A percentile compares a stretch with the other conserved stretches of the same genome.
Conservation (phyloP, 1,140 invertebrate genomes). For the Andricus grossulariae region DNA sequence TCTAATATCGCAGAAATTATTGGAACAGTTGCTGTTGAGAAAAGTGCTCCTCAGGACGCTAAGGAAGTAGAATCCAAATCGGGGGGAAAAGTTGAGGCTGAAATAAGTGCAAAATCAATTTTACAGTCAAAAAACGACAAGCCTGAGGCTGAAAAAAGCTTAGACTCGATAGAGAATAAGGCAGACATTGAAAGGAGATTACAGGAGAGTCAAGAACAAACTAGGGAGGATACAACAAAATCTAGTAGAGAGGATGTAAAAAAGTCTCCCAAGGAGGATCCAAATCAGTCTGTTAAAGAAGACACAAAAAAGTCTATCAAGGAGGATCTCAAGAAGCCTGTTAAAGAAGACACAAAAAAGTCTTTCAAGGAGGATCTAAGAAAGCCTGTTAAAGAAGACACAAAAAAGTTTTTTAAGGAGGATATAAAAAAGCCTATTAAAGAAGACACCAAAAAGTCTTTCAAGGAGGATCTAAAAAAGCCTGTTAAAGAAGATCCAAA, state of each 20-base stretch:
- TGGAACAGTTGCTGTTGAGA: conserved; percentile 65
- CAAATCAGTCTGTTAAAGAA: conserved; percentile 17
- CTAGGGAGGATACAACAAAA: conserved; percentile 4
- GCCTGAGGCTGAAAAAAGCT: not conserved
- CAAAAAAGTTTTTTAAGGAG: conserved; percentile 10
- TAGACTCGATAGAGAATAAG: not conserved
- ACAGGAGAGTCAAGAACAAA: not conserved
- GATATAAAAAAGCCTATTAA: not conserved
- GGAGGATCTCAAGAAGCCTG: conserved; percentile 34
- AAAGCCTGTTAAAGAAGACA: conserved; percentile 38
- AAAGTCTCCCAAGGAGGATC: conserved; percentile 26
- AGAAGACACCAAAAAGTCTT: conserved; percentile 49
- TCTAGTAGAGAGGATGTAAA: not conserved
- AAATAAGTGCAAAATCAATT: not conserved
- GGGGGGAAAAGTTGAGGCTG: not conserved
- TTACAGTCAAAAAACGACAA: not conserved
- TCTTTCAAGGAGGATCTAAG: conserved; percentile 46
- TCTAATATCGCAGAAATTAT: conserved; percentile 73
- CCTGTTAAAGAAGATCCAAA: conserved; percentile 34
- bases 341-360: conserved; percentile 52
- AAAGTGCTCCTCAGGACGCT: not conserved
- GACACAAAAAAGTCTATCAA: conserved; percentile 58
- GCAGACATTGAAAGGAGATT: not conserved
- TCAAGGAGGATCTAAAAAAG: conserved; percentile 4
- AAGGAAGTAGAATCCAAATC: conserved; percentile 9